Evolutionary conservation across 2,113 vertebrate species (phyloP).

Genomic region (Parus major): DNA sequence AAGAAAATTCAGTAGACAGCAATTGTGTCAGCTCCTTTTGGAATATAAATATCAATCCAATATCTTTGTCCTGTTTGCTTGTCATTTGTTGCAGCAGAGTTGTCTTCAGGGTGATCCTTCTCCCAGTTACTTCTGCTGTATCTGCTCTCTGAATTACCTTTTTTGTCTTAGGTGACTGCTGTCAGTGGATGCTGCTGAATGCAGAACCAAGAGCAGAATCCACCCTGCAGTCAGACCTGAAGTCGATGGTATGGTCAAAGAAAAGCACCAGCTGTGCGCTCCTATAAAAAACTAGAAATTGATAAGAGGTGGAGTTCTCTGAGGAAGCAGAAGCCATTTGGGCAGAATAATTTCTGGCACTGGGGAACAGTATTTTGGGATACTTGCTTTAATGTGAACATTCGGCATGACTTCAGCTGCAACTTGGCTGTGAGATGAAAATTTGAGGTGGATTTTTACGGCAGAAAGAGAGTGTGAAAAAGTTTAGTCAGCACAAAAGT

Average conservation of each 20-base stretch:
- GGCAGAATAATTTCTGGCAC: not conserved
- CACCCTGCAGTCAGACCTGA: not conserved
- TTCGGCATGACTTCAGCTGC: not conserved
- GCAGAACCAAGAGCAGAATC: not conserved
- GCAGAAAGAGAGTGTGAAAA: constrained; percentile 27
- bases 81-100: not conserved
- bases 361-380: not conserved
- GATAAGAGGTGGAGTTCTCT: not conserved
- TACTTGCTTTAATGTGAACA: not conserved
- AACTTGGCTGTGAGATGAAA: not conserved
- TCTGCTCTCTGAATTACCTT: not conserved
- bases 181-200: not conserved
- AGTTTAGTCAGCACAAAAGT: constrained; percentile 22
- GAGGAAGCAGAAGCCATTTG: not conserved
- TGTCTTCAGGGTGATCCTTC: not conserved
- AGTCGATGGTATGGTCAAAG: not conserved
- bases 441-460: constrained; percentile 23
- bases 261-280: not conserved
- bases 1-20: not conserved
- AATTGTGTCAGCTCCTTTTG: not conserved
- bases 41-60: not conserved
- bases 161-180: not conserved
- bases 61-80: not conserved
- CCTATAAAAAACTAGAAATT: not conserved
- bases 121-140: not conserved